A percentile compares a stretch with the other conserved stretches of the same genome.
These are phyloP conservation scores for Burhinus oedicnemus DNA, from an alignment of 2,113 vertebrate species.

Conservation along the genomic window DNA sequence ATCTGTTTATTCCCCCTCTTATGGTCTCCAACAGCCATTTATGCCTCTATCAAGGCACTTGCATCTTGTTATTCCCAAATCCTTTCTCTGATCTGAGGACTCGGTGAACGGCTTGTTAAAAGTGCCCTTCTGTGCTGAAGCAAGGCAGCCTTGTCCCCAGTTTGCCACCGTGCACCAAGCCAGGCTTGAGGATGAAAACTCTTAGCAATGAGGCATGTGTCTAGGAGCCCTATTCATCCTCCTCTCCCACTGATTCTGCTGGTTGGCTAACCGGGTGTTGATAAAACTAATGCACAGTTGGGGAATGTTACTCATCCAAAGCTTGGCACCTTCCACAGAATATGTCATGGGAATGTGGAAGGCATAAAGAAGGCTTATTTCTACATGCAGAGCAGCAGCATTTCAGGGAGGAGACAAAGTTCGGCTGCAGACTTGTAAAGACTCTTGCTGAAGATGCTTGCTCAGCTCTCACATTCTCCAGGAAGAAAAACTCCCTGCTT, in stretches of 20 bases:
- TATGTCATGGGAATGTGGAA: background rate
- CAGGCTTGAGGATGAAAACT: background rate
- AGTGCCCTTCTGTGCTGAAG: background rate
- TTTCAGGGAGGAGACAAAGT: background rate
- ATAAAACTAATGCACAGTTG: background rate
- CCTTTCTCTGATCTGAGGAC: background rate
- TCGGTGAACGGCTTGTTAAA: fast-evolving
- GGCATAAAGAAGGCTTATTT: background rate
- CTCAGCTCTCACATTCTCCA: background rate
- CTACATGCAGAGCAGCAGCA: background rate
- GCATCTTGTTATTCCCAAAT: background rate
- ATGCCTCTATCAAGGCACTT: background rate
- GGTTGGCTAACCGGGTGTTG: background rate
- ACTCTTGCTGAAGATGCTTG: background rate
- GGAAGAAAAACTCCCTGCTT: background rate
- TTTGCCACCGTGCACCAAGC: fast-evolving
- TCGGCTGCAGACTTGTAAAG: background rate
- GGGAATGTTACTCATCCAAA: background rate
- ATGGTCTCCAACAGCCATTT: background rate
- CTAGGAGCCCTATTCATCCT: background rate
- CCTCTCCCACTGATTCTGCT: background rate
- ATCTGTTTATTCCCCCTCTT: background rate
- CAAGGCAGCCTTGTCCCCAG: background rate
- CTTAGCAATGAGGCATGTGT: background rate
- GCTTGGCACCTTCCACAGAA: background rate